Evolutionary conservation across 2,797 vertebrate genomes (phyloP), one percentile per base, ranked within the genome.

Genomic region (Silurus aristotelis): DNA sequence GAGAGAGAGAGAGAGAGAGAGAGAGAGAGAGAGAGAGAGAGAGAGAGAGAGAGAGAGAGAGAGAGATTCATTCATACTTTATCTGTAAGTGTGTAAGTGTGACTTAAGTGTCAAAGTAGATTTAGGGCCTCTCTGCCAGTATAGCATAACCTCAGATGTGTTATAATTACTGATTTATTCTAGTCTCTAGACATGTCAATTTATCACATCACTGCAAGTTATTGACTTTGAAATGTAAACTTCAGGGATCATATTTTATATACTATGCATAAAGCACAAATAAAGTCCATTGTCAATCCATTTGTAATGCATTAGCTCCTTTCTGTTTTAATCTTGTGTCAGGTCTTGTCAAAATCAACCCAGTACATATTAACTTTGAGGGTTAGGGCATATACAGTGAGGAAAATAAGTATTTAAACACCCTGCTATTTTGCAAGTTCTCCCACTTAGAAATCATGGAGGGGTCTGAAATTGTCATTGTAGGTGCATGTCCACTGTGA

Each of bases 221-320:
- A 20, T 20, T 60, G 15, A 31, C 52, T 84, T 84, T 84, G 55
- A 84, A 43, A 70, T 70, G 64, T 79, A 79, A 67, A 20, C 70
- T 68, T 63, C n/a, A 84, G 20, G 22, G 43, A 22, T 27, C 64
- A 48, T 14, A 71, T 78, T 68, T 63, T 9, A 46, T 58, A 52
- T 46, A 19, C 52, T 67, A 60, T 61, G 13, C n/a, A 52, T 46
- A 46, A 73, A 55, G 6, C 38, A 46, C 20, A 46, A 79, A 70
- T 61, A 79, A 70, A 27, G 17, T 48, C n/a, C 14, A 1, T 61
- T 61, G n/a, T 31, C 70, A 64, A 55, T 61, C n/a, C 19, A 72
- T 43, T 83, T 72, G 56, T 72, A 46, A 63, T n/a, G 19, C 31
- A 79, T 5, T 63, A 63, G 38, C 31, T 25, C 68, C 72, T 71